Evolutionary conservation across 1,140 invertebrate species (phyloP).

Genomic region (Drosophila orosa): DNA sequence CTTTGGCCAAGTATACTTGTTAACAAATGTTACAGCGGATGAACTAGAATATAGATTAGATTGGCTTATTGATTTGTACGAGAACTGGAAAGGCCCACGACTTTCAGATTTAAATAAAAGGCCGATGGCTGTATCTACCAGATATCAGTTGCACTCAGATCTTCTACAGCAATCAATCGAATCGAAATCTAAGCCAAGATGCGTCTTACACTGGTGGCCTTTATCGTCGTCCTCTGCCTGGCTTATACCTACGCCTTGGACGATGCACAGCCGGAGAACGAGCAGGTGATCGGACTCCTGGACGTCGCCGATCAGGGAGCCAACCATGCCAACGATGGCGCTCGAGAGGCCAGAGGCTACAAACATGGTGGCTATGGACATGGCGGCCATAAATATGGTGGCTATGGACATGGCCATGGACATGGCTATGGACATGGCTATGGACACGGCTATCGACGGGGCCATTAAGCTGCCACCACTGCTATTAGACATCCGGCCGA

Average conservation of each 20-base stretch:
- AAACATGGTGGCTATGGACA: constrained; percentile 16
- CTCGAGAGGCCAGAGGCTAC: constrained; percentile 50
- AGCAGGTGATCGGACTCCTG: constrained; percentile 40
- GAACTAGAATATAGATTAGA: constrained; percentile 1
- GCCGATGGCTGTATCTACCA: constrained; percentile 7
- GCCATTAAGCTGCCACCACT: constrained; percentile 7
- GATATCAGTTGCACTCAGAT: constrained; percentile 48
- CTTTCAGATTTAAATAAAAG: constrained; percentile 46
- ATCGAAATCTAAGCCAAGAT: constrained; percentile 23
- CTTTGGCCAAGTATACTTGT: not conserved
- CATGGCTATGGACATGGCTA: constrained; percentile 12
- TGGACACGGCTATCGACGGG: constrained; percentile 13
- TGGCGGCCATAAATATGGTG: constrained; percentile 22
- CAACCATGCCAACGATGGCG: constrained; percentile 44
- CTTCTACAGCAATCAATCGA: constrained; percentile 25
- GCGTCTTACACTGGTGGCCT: constrained; percentile 48
- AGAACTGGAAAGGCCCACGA: constrained; percentile 33
- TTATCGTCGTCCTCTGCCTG: constrained; percentile 45
- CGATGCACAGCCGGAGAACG: constrained; percentile 14
- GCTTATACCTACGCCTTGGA: constrained; percentile 40
- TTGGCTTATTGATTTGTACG: constrained; percentile 47
- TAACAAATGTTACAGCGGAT: not conserved
- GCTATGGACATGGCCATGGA: not conserved
- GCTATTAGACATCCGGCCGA: not conserved
- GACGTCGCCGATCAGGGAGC: constrained; percentile 46